These are phyloP conservation scores for Sthenelais limicola DNA, from an alignment of 2,888 invertebrate species.

Conservation along the genomic window DNA sequence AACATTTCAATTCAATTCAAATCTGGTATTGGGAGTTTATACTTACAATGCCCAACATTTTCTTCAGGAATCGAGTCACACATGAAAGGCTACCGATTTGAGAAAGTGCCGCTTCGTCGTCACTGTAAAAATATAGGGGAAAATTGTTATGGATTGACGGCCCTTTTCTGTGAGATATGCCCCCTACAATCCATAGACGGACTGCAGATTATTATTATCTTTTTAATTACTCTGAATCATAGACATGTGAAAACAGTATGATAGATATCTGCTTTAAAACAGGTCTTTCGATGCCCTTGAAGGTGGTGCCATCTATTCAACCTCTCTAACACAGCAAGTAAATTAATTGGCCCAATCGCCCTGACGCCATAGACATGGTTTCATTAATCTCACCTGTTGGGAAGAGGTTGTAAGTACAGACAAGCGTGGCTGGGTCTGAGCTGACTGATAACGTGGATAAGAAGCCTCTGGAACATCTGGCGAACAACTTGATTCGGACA, in stretches of 20 bases:
- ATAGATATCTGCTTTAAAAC: neutral
- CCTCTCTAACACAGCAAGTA: too few species aligned
- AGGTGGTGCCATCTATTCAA: too few species aligned
- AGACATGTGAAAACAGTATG: too few species aligned
- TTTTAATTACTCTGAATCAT: too few species aligned
- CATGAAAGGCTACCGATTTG: constrained; percentile 75
- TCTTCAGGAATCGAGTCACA: constrained; percentile 92
- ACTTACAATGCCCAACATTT: constrained; percentile 85
- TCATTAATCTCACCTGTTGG: constrained; percentile 61
- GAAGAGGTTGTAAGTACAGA: constrained; percentile 76
- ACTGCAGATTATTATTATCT: too few species aligned
- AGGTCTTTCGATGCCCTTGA: too few species aligned
- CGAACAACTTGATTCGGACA: constrained; percentile 97
- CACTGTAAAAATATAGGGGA: constrained; percentile 45
- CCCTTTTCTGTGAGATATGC: too few species aligned
- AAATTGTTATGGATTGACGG: too few species aligned
- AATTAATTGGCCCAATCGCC: too few species aligned
- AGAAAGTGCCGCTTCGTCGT: constrained; percentile 42
- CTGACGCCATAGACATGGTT: too few species aligned
- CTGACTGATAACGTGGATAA: constrained; percentile 94
- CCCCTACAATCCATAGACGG: too few species aligned
- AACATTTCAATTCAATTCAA: neutral
- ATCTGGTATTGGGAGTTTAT: too few species aligned
- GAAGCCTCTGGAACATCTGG: constrained; percentile 94
- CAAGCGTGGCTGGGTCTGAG: constrained; percentile 80